These are phyloP conservation scores for Anguilla obscura DNA, from an alignment of 2,797 vertebrate genomes.

Conservation along the genomic window DNA sequence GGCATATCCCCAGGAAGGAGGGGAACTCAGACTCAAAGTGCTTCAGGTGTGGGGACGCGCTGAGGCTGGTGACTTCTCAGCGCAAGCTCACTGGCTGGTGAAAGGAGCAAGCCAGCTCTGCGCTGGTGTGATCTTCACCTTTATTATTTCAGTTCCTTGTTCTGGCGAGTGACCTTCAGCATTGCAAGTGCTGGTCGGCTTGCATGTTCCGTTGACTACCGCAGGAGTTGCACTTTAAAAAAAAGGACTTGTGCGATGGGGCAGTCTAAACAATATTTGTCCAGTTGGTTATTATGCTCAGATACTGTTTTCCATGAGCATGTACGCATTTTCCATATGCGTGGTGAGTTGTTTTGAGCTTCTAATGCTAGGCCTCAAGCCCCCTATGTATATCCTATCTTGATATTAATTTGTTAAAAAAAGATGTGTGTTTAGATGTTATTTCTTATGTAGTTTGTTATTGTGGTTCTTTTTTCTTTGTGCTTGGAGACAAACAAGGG, in stretches of 20 bases:
- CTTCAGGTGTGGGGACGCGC: constrained; percentile 77
- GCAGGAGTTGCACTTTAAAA: constrained; percentile 16
- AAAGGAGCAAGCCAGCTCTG: not conserved
- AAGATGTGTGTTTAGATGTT: not conserved
- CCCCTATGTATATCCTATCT: not conserved
- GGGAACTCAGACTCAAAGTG: constrained; percentile 73
- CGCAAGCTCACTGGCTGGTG: constrained; percentile 60
- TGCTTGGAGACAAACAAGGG: not conserved
- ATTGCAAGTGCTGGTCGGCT: not conserved
- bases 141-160: not conserved
- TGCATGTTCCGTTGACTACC: not conserved
- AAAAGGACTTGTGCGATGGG: not conserved
- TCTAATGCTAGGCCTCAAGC: not conserved
- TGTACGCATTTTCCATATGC: not conserved
- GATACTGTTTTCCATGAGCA: not conserved
- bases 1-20: constrained; percentile 86
- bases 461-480: not conserved
- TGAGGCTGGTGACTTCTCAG: constrained; percentile 62
- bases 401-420: not conserved
- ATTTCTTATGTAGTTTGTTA: constrained; percentile 14
- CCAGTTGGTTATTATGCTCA: not conserved
- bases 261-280: not conserved
- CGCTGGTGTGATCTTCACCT: not conserved
- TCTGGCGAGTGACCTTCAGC: not conserved
- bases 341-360: too few relatives aligned